Evolutionary conservation across 2,113 vertebrate species (phyloP).

Genomic region (Isichthys henryi): DNA sequence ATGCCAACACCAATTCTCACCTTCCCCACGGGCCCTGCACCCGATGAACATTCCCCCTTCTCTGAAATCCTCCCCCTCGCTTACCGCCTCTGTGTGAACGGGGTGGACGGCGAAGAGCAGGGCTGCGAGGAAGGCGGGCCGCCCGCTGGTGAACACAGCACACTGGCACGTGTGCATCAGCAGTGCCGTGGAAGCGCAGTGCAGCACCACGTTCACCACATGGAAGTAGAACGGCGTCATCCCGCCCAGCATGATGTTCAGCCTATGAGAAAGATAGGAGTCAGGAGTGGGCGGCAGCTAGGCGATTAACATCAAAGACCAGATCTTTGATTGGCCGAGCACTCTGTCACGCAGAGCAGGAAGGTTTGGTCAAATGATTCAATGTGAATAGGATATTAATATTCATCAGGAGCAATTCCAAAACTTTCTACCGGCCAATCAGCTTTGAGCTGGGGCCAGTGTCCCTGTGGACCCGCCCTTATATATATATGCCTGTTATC

Average conservation of each 20-base stretch:
- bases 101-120: constrained; percentile 81
- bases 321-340: not conserved
- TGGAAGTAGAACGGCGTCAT: constrained; percentile 89
- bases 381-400: not conserved
- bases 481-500: not conserved
- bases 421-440: not conserved
- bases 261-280: constrained; percentile 56
- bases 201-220: constrained; percentile 75
- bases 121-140: constrained; percentile 72
- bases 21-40: not conserved
- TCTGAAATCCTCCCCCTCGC: constrained; percentile 41
- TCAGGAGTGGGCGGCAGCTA: not conserved
- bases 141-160: constrained; percentile 69
- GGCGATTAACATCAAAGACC: not conserved
- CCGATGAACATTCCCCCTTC: not conserved
- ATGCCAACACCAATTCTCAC: not conserved
- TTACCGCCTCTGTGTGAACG: constrained; percentile 78
- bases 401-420: not conserved
- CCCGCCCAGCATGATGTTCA: constrained; percentile 81
- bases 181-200: constrained; percentile 76
- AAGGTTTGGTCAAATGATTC: not conserved
- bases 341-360: not conserved
- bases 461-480: not conserved
- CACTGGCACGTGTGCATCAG: constrained; percentile 79
- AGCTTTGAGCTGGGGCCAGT: not conserved